These are phyloP conservation scores for Lordiphosa stackelbergi DNA, from an alignment of 1,140 invertebrate species.

Conservation along the genomic window DNA sequence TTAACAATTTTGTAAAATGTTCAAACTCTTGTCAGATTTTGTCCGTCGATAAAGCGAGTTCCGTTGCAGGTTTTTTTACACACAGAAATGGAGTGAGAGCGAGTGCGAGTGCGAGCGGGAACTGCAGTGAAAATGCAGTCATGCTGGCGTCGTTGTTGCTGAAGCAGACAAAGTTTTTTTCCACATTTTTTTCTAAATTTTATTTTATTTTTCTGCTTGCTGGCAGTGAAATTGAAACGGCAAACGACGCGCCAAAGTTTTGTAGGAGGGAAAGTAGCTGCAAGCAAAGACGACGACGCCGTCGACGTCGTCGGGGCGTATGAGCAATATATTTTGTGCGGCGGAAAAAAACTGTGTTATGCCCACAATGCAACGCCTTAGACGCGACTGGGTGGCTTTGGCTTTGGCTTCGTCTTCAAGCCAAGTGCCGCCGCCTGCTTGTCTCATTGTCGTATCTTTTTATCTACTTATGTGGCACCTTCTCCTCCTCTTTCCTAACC, in stretches of 20 bases:
- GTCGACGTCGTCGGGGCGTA: constrained; percentile 33
- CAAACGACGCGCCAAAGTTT: constrained; percentile 11
- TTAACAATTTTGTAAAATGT: too few species aligned
- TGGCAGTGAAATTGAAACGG: constrained; percentile 71
- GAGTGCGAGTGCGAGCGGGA: constrained; percentile 1
- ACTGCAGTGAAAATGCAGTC: constrained; percentile 69
- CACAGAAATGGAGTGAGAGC: constrained; percentile 11
- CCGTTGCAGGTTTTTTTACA: constrained; percentile 39
- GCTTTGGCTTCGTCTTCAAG: constrained; percentile 22
- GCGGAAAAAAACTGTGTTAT: constrained; percentile 55
- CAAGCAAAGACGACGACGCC: constrained; percentile 23
- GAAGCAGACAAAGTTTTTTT: constrained; percentile 67
- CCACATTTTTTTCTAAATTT: constrained; percentile 54
- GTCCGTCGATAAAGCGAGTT: constrained; percentile 1
- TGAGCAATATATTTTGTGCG: constrained; percentile 43
- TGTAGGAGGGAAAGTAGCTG: constrained; percentile 54
- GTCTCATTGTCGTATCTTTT: constrained; percentile 49
- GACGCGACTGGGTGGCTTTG: constrained; percentile 22
- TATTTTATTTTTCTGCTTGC: constrained; percentile 16
- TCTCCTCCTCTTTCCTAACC: constrained; percentile 3
- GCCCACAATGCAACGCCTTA: constrained; percentile 66
- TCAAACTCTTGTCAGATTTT: too few species aligned
- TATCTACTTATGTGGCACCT: constrained; percentile 44
- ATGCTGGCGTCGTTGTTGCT: constrained; percentile 58
- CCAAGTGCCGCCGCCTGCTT: constrained; percentile 39